Conservation (phyloP, 2,797 vertebrate species). For the Poeciliopsis infans region DNA sequence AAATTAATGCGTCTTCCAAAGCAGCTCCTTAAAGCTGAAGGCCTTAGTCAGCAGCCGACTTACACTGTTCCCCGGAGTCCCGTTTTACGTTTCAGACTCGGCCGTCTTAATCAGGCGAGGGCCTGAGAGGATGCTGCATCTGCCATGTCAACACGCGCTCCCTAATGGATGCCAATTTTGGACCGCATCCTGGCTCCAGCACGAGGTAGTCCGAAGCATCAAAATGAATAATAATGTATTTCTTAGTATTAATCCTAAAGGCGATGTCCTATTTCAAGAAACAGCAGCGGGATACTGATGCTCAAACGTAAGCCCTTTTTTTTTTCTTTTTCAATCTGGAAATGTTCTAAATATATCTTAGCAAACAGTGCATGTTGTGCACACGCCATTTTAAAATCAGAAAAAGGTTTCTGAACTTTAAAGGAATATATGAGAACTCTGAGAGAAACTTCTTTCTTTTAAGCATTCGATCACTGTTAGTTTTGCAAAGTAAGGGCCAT, state of each 20-base stretch:
- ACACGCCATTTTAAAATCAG: not conserved
- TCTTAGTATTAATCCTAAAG: conserved; percentile 30
- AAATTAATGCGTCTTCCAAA: conserved; percentile 59
- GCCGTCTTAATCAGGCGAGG: conserved; percentile 56
- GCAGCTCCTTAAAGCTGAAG: conserved; percentile 46
- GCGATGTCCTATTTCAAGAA: conserved; percentile 53
- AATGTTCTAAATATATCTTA: not conserved
- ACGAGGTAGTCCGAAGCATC: conserved; percentile 50
- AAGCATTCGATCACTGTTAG: not conserved
- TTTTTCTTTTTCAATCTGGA: not conserved
- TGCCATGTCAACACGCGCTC: conserved; percentile 44
- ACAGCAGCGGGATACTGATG: conserved; percentile 32
- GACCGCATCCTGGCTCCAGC: conserved; percentile 34
- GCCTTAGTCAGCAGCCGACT: conserved; percentile 67
- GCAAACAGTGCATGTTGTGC: not conserved
- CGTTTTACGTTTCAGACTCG: conserved; percentile 46
- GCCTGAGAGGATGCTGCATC: conserved; percentile 55
- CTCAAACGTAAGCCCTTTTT: not conserved
- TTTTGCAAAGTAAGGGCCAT: not conserved
- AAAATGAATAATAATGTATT: conserved; percentile 42
- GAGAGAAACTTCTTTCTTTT: not conserved
- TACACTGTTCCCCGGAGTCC: conserved; percentile 46
- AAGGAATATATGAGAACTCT: not conserved
- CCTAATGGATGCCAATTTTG: conserved; percentile 57
- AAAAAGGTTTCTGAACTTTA: not conserved